Percentiles rank a stretch among this genome's conserved stretches.
These are phyloP conservation scores for Seira ritae DNA, from an alignment of 2,888 invertebrate genomes.

Conservation along the genomic window DNA sequence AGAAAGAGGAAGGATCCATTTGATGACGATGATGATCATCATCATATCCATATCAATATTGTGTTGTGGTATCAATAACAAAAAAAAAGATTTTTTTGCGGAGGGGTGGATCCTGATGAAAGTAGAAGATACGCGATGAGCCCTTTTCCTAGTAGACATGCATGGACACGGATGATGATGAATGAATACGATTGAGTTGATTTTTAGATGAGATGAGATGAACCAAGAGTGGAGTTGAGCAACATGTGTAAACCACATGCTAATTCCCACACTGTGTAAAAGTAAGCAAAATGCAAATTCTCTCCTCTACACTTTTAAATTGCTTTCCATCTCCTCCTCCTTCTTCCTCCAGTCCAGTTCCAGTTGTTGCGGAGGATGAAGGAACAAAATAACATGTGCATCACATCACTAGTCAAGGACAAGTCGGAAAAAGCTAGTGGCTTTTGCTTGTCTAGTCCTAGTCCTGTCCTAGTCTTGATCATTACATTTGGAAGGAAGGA, in stretches of 20 bases:
- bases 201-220: slow-evolving; percentile 24
- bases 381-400: no score
- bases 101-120: slow-evolving; percentile 38
- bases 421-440: slow-evolving; percentile 9
- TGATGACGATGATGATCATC: slow-evolving; percentile 9
- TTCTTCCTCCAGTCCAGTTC: slow-evolving; percentile 7
- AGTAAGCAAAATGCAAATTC: no score
- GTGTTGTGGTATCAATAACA: slow-evolving; percentile 28
- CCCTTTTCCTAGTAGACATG: background rate
- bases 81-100: slow-evolving; percentile 17
- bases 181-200: slow-evolving; percentile 15
- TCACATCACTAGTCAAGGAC: slow-evolving; percentile 7
- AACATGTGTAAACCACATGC: slow-evolving; percentile 70
- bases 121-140: background rate
- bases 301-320: background rate
- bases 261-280: slow-evolving; percentile 64
- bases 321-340: background rate
- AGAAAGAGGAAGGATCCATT: no score
- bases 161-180: slow-evolving; percentile 27
- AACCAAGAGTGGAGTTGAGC: slow-evolving; percentile 29
- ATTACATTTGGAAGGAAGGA: background rate
- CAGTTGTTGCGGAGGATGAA: background rate
- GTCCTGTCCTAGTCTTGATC: no score
- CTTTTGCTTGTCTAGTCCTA: slow-evolving; percentile 10
- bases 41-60: slow-evolving; percentile 51